phyloP scores from a whole-genome alignment of 2,797 vertebrate genomes.

The Lagocephalus sceleratus region DNA sequence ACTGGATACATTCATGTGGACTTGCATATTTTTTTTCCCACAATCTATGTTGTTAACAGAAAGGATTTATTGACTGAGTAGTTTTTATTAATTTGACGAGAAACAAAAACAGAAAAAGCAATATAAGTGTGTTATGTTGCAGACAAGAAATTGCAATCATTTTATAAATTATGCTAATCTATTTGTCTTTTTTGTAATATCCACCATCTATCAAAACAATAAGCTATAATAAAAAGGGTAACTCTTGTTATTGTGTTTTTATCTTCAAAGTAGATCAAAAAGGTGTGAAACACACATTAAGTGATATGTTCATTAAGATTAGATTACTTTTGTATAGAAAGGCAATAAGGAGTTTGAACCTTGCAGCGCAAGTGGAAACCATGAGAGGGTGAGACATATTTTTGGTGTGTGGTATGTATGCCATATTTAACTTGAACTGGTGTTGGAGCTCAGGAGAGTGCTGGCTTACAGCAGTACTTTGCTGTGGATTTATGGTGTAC shows the following conservation, averaged over 20 bases:
- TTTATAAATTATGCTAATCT: constrained; percentile 66
- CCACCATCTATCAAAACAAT: constrained; percentile 47
- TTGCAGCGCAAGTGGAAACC: constrained; percentile 24
- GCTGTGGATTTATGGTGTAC: no score
- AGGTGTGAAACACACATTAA: no score
- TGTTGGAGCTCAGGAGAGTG: no score
- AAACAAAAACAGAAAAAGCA: no score
- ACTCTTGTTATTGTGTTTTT: constrained; percentile 2
- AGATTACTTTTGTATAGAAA: no score
- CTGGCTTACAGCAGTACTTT: no score
- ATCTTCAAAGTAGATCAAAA: background rate
- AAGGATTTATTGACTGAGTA: background rate
- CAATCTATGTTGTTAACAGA: background rate
- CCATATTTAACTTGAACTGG: constrained; percentile 32
- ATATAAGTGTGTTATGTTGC: constrained; percentile 48
- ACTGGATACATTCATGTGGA: constrained; percentile 60
- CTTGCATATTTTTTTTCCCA: constrained; percentile 16
- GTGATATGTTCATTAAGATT: no score
- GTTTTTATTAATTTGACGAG: constrained; percentile 3
- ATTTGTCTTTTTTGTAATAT: constrained; percentile 58
- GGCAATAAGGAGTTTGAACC: no score
- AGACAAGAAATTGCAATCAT: constrained; percentile 61
- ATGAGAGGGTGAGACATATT: constrained; percentile 52
- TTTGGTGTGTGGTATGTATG: constrained; percentile 58
- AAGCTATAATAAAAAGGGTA: constrained; percentile 27